Evolutionary conservation across 2,888 invertebrate genomes (phyloP).

Genomic region (Xestia rhomboidea): DNA sequence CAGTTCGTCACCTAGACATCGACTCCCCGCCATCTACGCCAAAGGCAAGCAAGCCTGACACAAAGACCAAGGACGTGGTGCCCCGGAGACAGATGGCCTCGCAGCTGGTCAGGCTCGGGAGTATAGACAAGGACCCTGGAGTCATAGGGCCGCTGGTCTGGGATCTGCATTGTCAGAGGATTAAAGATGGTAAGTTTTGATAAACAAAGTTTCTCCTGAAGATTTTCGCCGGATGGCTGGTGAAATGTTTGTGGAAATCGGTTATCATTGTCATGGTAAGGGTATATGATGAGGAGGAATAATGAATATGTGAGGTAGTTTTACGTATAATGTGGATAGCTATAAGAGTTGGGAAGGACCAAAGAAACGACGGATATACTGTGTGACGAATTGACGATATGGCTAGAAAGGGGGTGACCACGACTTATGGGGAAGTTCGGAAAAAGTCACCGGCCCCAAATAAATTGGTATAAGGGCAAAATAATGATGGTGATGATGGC

Average conservation of each 20-base stretch:
- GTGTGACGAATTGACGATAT: neutral
- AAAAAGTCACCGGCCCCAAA: neutral
- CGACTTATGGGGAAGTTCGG: neutral
- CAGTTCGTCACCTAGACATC: slow-evolving; percentile 93
- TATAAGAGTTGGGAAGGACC: neutral
- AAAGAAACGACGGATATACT: neutral
- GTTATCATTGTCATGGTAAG: too few relatives aligned
- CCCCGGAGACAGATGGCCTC: slow-evolving; percentile 87
- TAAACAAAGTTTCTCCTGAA: neutral
- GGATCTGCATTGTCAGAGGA: slow-evolving; percentile 94
- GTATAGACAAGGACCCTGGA: slow-evolving; percentile 95
- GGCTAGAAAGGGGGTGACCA: neutral
- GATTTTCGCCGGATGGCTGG: neutral
- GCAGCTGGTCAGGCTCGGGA: slow-evolving; percentile 92
- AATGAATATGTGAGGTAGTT: neutral
- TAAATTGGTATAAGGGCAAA: neutral
- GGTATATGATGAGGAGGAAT: neutral
- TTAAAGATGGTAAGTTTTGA: slow-evolving; percentile 87
- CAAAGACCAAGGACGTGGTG: slow-evolving; percentile 75
- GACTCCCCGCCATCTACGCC: slow-evolving; percentile 82
- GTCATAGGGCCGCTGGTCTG: slow-evolving; percentile 96
- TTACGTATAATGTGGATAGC: neutral
- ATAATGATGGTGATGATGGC: neutral
- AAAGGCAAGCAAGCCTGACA: slow-evolving; percentile 66
- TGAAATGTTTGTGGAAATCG: neutral